Percentiles rank a stretch among this genome's conserved stretches.
Evolutionary conservation across 2,888 invertebrate genomes (phyloP).

Genomic region (Elegia similella): DNA sequence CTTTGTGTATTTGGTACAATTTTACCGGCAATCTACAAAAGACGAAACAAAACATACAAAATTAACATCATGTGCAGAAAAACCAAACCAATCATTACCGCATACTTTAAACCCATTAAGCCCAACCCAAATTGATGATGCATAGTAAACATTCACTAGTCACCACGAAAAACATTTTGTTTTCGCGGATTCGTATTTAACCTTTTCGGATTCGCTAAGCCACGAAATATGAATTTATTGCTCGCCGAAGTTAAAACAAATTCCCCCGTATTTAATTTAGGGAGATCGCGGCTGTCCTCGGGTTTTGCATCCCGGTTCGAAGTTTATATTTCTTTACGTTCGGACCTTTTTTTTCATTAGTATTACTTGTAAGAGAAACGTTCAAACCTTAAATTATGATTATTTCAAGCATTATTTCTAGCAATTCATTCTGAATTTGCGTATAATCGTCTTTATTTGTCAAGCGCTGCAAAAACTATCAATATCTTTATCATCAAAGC

Average conservation of each 20-base stretch:
- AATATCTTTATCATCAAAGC: no score
- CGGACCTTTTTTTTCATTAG: not conserved
- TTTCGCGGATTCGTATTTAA: conserved; percentile 18
- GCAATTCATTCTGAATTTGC: no score
- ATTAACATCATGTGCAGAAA: no score
- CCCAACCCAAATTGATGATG: not conserved
- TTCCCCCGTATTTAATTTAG: conserved; percentile 25
- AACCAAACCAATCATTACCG: no score
- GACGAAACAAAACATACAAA: no score
- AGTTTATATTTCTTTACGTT: conserved; percentile 13
- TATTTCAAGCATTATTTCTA: no score
- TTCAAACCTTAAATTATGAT: no score
- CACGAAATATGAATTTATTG: conserved; percentile 27
- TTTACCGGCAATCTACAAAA: no score
- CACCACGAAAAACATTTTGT: conserved; percentile 3
- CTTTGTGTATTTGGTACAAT: no score
- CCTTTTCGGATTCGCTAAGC: conserved; percentile 22
- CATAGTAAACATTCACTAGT: not conserved
- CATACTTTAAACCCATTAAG: not conserved
- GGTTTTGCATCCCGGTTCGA: conserved; percentile 7
- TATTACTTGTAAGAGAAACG: no score
- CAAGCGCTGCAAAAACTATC: no score
- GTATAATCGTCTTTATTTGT: no score
- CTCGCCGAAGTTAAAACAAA: conserved; percentile 21
- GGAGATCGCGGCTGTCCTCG: conserved; percentile 3